These are phyloP conservation scores for Pseudomyrmex flavicornis DNA, from an alignment of 1,140 invertebrate species.

Conservation along the genomic window DNA sequence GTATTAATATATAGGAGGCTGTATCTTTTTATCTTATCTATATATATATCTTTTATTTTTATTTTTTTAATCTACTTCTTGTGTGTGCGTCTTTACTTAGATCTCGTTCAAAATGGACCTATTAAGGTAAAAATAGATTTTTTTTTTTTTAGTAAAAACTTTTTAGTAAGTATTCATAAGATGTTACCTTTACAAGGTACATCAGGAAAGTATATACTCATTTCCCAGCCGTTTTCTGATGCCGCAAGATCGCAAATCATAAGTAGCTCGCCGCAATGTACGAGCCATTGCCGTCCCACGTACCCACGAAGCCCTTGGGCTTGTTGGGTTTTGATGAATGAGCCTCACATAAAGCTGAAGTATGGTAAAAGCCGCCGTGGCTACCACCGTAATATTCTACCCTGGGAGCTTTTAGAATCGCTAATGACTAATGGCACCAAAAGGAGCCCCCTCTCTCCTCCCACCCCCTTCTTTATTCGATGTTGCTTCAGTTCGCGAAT, in stretches of 20 bases:
- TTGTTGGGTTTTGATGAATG: conserved; percentile 77
- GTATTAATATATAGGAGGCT: too few relatives aligned
- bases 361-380: conserved; percentile 77
- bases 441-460: conserved; percentile 52
- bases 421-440: conserved; percentile 79
- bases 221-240: conserved; percentile 45
- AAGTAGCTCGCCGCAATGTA: conserved; percentile 63
- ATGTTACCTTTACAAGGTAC: neutral
- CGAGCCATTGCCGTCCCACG: conserved; percentile 66
- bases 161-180: neutral
- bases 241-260: conserved; percentile 68
- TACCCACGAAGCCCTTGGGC: conserved; percentile 69
- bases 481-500: conserved; percentile 62
- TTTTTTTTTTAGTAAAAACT: neutral
- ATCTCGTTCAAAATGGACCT: neutral
- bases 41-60: neutral
- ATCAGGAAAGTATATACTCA: conserved; percentile 12
- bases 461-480: conserved; percentile 44
- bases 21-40: too few relatives aligned
- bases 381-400: conserved; percentile 76
- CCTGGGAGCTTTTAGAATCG: conserved; percentile 77
- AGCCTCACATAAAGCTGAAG: conserved; percentile 78
- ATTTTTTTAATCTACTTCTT: neutral
- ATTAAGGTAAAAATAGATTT: neutral
- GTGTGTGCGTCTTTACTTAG: neutral